Base-by-base conservation (phyloP, 2,113 vertebrate species). In the Tursiops truncatus region DNA sequence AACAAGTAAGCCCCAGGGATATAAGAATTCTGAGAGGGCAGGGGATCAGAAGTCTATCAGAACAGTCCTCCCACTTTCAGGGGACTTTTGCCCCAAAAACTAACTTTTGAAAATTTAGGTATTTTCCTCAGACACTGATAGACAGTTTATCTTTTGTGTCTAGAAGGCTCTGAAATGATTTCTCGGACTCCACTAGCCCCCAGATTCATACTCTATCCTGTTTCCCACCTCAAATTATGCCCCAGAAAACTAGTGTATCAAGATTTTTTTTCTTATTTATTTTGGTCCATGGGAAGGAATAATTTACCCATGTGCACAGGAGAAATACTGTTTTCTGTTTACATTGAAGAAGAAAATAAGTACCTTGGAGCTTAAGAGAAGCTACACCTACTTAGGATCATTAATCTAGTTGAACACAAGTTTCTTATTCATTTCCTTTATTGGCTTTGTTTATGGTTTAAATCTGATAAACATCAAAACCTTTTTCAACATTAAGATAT, bases 251-350 rank as follows among this genome's bases (percentile, higher is more conserved):
- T 18, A 79, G 6, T 44, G 26, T 68, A 70, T 63, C 56, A 63
- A 74, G 31, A 76, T 2, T 53, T 83, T 86, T 82, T 94, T 70
- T 38, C 65, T 74, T 81, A 76, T 80, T 95, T 89, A 41, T 94
- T 94, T 92, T 85, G 26, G 85, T 84, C 73, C 47, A n/a, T 58
- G 28, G 80, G 89, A 70, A 97, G 41, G 36, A 93, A 94, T 58
- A 84, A 47, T 71, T 96, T 92, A 60, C 33, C n/a, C 15, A 44
- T 26, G 18, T 92, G 25, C 3, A 88, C 44, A 92, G 17, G n/a
- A 92, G n/a, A 97, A 92, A 96, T 92, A 76, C 5, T 83, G 33
- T 89, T 92, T 90, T 92, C 50, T 81, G 17, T 88, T 95, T 93
- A 67, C 20, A 33, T 2, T 65, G 38, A 65, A 5, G 15, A 90